Conservation (phyloP, 53 echinoderm and acorn worm species). For the Glandiceps talaboti region DNA sequence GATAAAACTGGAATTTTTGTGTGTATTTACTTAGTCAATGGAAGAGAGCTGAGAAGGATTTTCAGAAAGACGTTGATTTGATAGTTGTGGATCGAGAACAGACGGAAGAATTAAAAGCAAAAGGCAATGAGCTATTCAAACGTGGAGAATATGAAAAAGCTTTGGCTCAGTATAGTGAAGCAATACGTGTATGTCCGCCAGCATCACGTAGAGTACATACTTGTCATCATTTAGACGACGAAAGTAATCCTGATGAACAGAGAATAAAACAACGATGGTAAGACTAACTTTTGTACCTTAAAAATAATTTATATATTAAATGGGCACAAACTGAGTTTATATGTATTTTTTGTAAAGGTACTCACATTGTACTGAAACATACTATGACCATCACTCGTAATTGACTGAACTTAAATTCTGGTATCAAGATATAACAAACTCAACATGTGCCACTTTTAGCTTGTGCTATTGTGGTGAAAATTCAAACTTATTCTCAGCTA, state of each 20-base stretch:
- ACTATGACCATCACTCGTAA: too few relatives aligned
- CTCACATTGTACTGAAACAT: too few relatives aligned
- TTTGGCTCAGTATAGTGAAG: constrained; percentile 37
- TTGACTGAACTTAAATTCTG: too few relatives aligned
- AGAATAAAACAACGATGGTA: neutral
- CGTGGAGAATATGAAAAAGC: constrained; percentile 19
- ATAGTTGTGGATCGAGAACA: constrained; percentile 3
- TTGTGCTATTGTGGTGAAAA: too few relatives aligned
- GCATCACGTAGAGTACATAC: neutral
- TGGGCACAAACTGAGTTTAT: too few relatives aligned
- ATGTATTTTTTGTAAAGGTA: too few relatives aligned
- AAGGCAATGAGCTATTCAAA: constrained; percentile 37
- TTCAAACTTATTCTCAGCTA: too few relatives aligned
- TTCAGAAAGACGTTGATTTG: neutral
- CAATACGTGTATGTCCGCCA: constrained; percentile 40
- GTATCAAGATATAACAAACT: too few relatives aligned
- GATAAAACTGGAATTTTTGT: too few relatives aligned
- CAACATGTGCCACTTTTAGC: too few relatives aligned
- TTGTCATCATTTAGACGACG: neutral
- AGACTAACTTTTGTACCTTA: too few relatives aligned
- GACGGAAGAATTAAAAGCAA: constrained; percentile 32
- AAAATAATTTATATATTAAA: too few relatives aligned
- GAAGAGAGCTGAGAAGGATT: constrained; percentile 23
- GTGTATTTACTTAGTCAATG: constrained; percentile 24
- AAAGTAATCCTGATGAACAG: neutral